Percentiles rank a stretch among this genome's conserved stretches.
phyloP scores from a whole-genome alignment of 1,140 invertebrate species.

The Centruroides sculpturatus region DNA sequence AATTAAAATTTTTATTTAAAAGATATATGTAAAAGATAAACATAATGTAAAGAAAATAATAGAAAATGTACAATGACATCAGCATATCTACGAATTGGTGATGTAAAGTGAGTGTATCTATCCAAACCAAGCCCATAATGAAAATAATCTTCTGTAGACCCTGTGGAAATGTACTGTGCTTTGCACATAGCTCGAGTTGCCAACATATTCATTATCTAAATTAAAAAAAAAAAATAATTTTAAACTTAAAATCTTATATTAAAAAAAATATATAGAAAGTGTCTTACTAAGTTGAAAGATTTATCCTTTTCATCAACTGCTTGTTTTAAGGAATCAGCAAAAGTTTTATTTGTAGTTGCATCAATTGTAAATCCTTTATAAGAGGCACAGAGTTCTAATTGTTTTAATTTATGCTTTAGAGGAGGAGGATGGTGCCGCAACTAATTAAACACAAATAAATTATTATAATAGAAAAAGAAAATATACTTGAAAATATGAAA shows the following conservation, averaged over 20 bases:
- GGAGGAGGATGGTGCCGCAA: slow-evolving; percentile 30
- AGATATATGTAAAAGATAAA: too few relatives aligned
- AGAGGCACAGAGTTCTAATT: slow-evolving; percentile 27
- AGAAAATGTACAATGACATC: slow-evolving; percentile 28
- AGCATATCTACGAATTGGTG: slow-evolving; percentile 33
- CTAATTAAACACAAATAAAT: slow-evolving; percentile 7
- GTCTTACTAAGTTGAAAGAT: slow-evolving; percentile 26
- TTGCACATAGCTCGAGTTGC: slow-evolving; percentile 30
- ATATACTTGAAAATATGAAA: background rate
- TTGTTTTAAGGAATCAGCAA: slow-evolving; percentile 30
- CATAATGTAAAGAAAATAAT: background rate
- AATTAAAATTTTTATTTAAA: background rate
- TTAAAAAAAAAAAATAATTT: too few relatives aligned
- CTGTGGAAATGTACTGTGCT: slow-evolving; percentile 30
- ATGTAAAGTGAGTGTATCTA: slow-evolving; percentile 33
- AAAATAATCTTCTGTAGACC: slow-evolving; percentile 23
- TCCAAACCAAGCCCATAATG: slow-evolving; percentile 31
- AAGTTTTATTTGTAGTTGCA: slow-evolving; percentile 25
- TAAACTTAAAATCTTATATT: too few relatives aligned
- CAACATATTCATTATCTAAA: slow-evolving; percentile 26
- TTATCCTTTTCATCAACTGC: slow-evolving; percentile 28
- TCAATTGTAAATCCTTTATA: slow-evolving; percentile 31
- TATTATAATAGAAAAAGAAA: background rate
- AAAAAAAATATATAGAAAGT: too few relatives aligned
- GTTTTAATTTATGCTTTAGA: slow-evolving; percentile 30